Evolutionary conservation across 1,140 invertebrate species (phyloP), one percentile per base, ranked within the genome.

Genomic region (Dendroctonus valens): DNA sequence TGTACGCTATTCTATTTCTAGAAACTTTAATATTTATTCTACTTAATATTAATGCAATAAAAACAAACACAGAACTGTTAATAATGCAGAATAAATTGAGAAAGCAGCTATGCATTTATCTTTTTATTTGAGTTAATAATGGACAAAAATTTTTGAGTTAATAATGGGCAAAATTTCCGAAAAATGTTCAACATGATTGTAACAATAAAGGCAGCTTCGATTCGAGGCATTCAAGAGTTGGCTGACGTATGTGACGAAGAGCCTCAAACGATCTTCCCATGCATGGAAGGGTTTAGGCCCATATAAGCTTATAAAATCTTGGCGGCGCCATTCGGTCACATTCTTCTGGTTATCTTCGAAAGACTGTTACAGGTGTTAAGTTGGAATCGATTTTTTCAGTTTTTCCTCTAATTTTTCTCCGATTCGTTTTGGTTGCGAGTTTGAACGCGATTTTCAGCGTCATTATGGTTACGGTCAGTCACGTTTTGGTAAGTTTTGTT

Each of bases 311-410:
- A 46, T 46, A 46, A 11, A 46, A 46, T 46, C 44, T 9, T 46
- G 44, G 12, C 44, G 44, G 44, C 44, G 44, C 44, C 44, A 46
- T 46, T 12, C 12, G 44, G 12, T 12, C 44, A 46, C 44, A 46
- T 46, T 46, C 44, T 46, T 46, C 44, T 46, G 44, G 44, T 46
- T 46, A 46, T 46, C 44, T 46, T 46, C 44, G 12, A 46, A 46
- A 46, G 44, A 46, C 9, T 46, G 44, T 12, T 46, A 46, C 44
- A 46, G 44, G 44, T 46, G 44, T 46, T 12, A 46, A 14, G 9
- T 46, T 46, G 12, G 9, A 46, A 46, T 46, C 26, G 26, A 26
- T 26, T 26, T 26, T n/a, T 26, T 46, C 44, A 14, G 12, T 12
- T 46, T 46, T 46, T 46, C 44, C 9, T 11, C 12, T 46, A 46